Conservation (phyloP, 1,140 invertebrate species). For the Scaptomyza graminum region DNA sequence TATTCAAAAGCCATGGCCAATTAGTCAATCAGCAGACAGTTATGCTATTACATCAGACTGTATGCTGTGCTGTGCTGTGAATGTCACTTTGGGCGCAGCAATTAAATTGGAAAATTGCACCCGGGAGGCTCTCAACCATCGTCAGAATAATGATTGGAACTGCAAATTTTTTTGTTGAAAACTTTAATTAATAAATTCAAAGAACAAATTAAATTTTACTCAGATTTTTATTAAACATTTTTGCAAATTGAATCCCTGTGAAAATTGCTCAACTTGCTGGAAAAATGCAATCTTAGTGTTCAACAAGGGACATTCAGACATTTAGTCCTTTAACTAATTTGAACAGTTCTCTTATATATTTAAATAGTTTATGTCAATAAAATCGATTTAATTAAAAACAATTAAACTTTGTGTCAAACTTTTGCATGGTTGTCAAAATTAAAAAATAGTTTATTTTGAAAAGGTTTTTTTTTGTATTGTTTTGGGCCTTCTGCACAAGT, state of each 20-base stretch:
- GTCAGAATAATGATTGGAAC: conserved; percentile 25
- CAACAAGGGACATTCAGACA: no score
- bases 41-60: conserved; percentile 41
- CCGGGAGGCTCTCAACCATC: conserved; percentile 28
- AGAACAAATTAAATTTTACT: no score
- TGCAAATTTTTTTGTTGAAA: neutral
- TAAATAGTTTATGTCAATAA: no score
- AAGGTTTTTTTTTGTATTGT: neutral
- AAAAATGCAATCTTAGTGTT: no score
- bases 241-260: no score
- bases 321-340: no score
- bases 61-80: conserved; percentile 5
- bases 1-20: conserved; percentile 43
- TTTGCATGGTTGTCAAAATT: no score
- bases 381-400: no score
- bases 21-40: conserved; percentile 70
- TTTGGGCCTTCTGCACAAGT: conserved; percentile 36
- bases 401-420: no score
- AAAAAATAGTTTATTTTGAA: neutral
- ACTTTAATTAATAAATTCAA: neutral
- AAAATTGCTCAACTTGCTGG: no score
- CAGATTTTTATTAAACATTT: no score
- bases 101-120: conserved; percentile 47
- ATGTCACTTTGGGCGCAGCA: conserved; percentile 13
- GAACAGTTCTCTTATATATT: no score